A percentile compares a stretch with the other conserved stretches of the same genome.
Evolutionary conservation across 2,113 vertebrate genomes (phyloP).

Genomic region (Erythrocercus mccallii): DNA sequence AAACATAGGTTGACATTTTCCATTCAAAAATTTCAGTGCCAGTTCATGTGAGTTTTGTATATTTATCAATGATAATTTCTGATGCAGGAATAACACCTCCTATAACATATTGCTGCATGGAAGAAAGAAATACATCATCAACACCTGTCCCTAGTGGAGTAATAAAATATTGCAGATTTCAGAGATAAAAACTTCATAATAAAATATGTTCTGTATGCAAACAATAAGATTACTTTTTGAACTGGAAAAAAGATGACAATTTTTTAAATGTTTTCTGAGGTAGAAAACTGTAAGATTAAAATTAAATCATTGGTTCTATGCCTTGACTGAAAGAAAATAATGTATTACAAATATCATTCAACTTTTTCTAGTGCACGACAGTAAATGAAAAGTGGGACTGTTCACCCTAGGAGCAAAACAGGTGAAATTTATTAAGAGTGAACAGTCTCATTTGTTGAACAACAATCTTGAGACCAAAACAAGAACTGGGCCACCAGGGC

Average conservation of each 20-base stretch:
- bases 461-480: not conserved
- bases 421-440: constrained; percentile 18
- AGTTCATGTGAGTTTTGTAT: not conserved
- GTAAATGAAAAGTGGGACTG: constrained; percentile 4
- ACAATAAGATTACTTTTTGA: constrained; percentile 39
- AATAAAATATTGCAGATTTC: constrained; percentile 53
- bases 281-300: constrained; percentile 42
- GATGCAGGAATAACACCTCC: not conserved
- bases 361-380: constrained; percentile 39
- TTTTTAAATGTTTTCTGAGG: constrained; percentile 5
- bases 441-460: not conserved
- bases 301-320: constrained; percentile 37
- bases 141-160: not conserved
- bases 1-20: not conserved
- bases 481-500: not conserved
- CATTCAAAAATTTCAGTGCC: not conserved
- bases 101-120: not conserved
- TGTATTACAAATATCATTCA: constrained; percentile 45
- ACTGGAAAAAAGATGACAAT: constrained; percentile 1
- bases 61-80: not conserved
- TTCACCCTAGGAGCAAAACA: not conserved
- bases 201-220: constrained; percentile 52
- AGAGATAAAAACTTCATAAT: constrained; percentile 51
- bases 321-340: constrained; percentile 9
- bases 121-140: not conserved